These are phyloP conservation scores for Trichomycterus rosablanca DNA, from an alignment of 2,113 vertebrate genomes.

Conservation along the genomic window DNA sequence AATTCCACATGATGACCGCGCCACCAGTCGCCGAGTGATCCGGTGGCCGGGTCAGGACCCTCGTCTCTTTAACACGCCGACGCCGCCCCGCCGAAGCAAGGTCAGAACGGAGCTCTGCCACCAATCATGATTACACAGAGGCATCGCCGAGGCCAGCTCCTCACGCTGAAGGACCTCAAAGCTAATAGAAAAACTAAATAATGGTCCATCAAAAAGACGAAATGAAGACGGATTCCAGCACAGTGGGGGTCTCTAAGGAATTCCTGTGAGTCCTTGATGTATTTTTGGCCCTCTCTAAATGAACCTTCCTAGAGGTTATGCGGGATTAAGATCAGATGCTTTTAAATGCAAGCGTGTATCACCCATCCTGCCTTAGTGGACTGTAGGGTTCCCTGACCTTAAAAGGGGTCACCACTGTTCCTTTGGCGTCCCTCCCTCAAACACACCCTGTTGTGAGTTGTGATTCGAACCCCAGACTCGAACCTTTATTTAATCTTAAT, in stretches of 20 bases:
- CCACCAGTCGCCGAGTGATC: constrained; percentile 2
- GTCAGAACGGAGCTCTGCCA: constrained; percentile 47
- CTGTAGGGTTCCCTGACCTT: no score
- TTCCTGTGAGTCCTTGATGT: no score
- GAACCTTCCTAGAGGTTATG: no score
- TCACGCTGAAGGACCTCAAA: constrained; percentile 44
- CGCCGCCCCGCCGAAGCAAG: constrained; percentile 29
- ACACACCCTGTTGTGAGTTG: no score
- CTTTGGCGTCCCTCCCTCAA: no score
- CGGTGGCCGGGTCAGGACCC: background rate
- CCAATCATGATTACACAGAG: constrained; percentile 53
- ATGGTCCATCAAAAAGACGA: constrained; percentile 18
- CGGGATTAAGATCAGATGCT: no score
- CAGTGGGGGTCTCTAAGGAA: background rate
- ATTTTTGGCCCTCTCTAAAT: no score
- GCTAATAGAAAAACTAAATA: constrained; percentile 35
- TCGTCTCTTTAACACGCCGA: background rate
- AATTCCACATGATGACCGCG: constrained; percentile 28
- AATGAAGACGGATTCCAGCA: constrained; percentile 43
- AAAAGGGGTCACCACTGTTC: no score
- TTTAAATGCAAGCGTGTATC: no score
- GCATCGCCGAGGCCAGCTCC: constrained; percentile 16
- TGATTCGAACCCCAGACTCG: no score
- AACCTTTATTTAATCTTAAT: no score
- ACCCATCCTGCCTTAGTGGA: no score